Conservation (phyloP, 2,888 invertebrate genomes). For the Caenorhabditis sinica region DNA sequence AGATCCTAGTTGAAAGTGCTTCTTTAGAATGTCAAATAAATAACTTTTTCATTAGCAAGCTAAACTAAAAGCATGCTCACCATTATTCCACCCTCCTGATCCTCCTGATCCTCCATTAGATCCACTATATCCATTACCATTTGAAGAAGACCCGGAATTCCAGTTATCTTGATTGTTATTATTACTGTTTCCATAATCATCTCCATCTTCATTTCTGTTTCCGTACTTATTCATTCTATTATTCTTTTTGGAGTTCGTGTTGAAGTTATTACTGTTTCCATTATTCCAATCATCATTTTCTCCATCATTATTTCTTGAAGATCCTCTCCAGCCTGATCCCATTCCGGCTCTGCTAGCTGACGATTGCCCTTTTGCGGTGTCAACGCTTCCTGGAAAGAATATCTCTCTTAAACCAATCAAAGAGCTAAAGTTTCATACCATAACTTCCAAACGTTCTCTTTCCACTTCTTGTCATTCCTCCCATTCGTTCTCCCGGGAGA, state of each 20-base stretch:
- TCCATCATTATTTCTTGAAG: slow-evolving; percentile 32
- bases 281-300: slow-evolving; percentile 56
- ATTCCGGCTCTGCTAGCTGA: slow-evolving; percentile 39
- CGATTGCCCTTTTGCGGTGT: slow-evolving; percentile 56
- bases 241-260: slow-evolving; percentile 27
- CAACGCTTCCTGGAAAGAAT: slow-evolving; percentile 49
- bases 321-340: slow-evolving; percentile 38
- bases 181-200: slow-evolving; percentile 28
- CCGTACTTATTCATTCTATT: slow-evolving; percentile 49
- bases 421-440: slow-evolving; percentile 12
- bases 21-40: no score
- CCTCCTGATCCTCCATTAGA: slow-evolving; percentile 16
- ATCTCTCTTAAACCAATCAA: neutral
- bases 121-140: slow-evolving; percentile 13
- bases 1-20: no score
- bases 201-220: slow-evolving; percentile 41
- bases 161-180: slow-evolving; percentile 43
- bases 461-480: slow-evolving; percentile 59
- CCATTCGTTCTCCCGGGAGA: slow-evolving; percentile 31
- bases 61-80: neutral
- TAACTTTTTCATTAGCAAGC: neutral
- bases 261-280: slow-evolving; percentile 34
- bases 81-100: slow-evolving; percentile 31
- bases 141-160: slow-evolving; percentile 34
- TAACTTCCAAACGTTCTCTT: slow-evolving; percentile 65